Evolutionary conservation across 2,113 vertebrate species (phyloP), one percentile per base, ranked within the genome.

Genomic region (Triplophysa tibetana): DNA sequence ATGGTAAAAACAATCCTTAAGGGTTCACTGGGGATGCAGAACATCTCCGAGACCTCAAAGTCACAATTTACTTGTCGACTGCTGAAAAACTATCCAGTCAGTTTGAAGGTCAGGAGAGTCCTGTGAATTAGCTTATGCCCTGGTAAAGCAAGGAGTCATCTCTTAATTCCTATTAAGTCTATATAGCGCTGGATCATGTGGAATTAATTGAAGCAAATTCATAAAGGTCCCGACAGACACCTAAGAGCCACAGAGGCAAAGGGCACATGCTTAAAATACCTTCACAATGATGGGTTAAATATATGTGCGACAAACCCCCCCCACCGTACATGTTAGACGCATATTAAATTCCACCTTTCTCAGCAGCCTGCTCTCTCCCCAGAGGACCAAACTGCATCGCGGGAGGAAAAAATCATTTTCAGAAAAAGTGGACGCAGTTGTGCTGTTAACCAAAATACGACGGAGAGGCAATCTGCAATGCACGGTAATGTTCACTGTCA

Each of bases 291-390:
- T 83, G 83, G 84, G 81, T 83, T 82, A 86, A 87, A 87, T 77
- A 82, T 83, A 88, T 85, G 84, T 84, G 81, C 82, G 86, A 86
- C 29, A 29, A 4, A 3, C 3, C 29, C 29, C 29, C 29, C 79
- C 86, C 81, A 24, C 82, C 66, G 78, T 83, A 74, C 81, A 86
- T 83, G 80, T 79, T 66, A 82, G 83, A 70, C 67, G 77, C 86
- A 83, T 88, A 88, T 82, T 67, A 86, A 77, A 80, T 86, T 88
- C 86, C 86, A 56, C 64, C 83, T 77, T 81, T 79, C 89, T 92
- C 91, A 93, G 91, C 91, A 91, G 80, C 80, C 91, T 89, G 92
- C 78, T 78, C 83, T 26, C 70, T 90, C 89, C 89, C 90, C 54
- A 19, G 84, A 88, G 89, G 68, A 85, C 82, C 19, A 79, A 77